phyloP scores from a whole-genome alignment of 1,140 invertebrate genomes.

The Ostrea edulis region DNA sequence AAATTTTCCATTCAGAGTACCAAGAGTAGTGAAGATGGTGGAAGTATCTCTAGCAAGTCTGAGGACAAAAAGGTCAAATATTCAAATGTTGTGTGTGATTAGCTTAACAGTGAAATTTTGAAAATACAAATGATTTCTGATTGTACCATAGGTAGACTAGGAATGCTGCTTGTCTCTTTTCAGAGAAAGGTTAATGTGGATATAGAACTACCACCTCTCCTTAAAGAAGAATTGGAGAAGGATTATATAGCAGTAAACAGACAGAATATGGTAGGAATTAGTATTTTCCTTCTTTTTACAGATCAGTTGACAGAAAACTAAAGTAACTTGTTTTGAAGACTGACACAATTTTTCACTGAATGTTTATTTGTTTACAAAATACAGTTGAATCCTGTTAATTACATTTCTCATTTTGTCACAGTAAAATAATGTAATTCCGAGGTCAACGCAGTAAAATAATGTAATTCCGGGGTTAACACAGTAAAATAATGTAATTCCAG shows the following conservation, averaged over 20 bases:
- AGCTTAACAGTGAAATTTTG: conserved; percentile 18
- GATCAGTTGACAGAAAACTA: neutral
- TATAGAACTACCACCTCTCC: conserved; percentile 53
- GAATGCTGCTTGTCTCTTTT: conserved; percentile 24
- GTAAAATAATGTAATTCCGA: no score
- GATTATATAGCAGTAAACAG: conserved; percentile 50
- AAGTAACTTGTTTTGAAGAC: no score
- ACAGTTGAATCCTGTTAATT: no score
- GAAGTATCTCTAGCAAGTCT: conserved; percentile 43
- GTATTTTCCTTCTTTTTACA: neutral
- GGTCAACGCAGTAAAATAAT: no score
- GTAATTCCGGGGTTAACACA: no score
- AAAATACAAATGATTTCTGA: neutral
- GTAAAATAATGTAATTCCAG: no score
- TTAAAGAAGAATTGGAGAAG: conserved; percentile 57
- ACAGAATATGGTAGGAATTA: conserved; percentile 47
- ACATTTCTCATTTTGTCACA: no score
- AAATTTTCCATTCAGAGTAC: conserved; percentile 44
- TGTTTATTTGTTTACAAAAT: no score
- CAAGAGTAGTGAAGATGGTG: conserved; percentile 14
- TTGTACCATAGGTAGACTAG: neutral
- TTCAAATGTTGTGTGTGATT: neutral
- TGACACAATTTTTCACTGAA: no score
- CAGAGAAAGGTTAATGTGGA: conserved; percentile 55
- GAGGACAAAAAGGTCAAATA: conserved; percentile 37